Evolutionary conservation across 1,140 invertebrate species (phyloP).

Genomic region (Zaprionus vittiger): DNA sequence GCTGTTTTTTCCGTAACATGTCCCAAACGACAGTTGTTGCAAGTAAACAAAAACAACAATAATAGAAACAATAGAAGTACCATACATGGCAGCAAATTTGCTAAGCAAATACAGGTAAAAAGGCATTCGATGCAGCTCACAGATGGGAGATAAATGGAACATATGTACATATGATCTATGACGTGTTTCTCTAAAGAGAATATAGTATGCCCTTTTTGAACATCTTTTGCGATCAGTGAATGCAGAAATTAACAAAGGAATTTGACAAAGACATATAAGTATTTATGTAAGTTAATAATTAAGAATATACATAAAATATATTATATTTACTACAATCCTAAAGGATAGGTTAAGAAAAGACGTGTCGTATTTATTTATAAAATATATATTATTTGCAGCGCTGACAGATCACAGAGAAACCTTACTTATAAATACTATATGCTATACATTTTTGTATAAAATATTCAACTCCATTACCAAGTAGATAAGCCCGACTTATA

Average conservation of each 20-base stretch:
- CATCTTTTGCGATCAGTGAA: too few relatives aligned
- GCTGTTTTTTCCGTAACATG: conserved; percentile 38
- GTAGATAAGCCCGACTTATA: not conserved
- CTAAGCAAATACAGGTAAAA: conserved; percentile 75
- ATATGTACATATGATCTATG: not conserved
- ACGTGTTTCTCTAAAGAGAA: not conserved
- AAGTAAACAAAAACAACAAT: conserved; percentile 64
- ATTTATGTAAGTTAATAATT: too few relatives aligned
- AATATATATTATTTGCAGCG: too few relatives aligned
- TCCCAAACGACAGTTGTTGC: conserved; percentile 63
- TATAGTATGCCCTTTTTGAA: not conserved
- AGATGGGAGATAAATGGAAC: conserved; percentile 28
- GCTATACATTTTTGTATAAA: too few relatives aligned
- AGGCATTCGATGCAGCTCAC: conserved; percentile 69
- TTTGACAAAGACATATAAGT: too few relatives aligned
- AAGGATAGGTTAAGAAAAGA: too few relatives aligned
- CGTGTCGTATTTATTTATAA: too few relatives aligned
- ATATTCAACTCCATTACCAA: not conserved
- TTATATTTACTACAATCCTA: too few relatives aligned
- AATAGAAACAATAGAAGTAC: conserved; percentile 45
- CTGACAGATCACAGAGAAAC: too few relatives aligned
- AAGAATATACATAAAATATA: too few relatives aligned
- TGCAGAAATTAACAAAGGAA: too few relatives aligned
- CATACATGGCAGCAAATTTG: conserved; percentile 41
- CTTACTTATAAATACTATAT: too few relatives aligned